Evolutionary conservation across 2,888 invertebrate species (phyloP).

Genomic region (Apamea monoglypha): DNA sequence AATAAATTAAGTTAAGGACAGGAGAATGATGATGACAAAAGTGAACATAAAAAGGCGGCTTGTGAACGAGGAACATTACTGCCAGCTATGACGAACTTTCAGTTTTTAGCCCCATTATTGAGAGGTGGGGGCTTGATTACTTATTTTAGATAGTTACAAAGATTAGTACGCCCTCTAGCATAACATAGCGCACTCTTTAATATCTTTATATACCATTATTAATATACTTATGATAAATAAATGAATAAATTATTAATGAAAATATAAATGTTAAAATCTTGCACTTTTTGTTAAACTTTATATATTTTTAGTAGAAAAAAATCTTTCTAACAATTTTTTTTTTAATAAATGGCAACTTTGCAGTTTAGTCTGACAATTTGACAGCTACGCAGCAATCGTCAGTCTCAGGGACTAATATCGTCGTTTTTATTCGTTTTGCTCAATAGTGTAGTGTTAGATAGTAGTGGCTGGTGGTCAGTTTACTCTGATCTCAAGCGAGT

Average conservation of each 20-base stretch:
- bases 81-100: no score
- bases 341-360: constrained; percentile 27
- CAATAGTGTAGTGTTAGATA: constrained; percentile 51
- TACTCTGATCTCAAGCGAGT: constrained; percentile 48
- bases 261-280: not conserved
- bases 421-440: constrained; percentile 57
- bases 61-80: no score
- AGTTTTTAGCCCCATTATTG: no score
- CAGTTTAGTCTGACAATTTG: constrained; percentile 61
- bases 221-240: no score
- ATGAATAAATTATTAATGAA: not conserved
- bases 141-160: no score
- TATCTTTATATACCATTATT: no score
- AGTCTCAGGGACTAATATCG: constrained; percentile 34
- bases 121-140: no score
- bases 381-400: constrained; percentile 72
- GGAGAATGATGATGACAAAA: no score
- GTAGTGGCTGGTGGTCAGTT: constrained; percentile 31
- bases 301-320: not conserved
- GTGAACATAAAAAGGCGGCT: no score
- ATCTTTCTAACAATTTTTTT: not conserved
- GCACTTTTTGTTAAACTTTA: not conserved
- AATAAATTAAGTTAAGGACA: no score
- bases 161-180: no score
- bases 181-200: no score